Evolutionary conservation across 2,888 invertebrate species (phyloP), one percentile per base, ranked within the genome.

Genomic region (Lepeophtheirus nordmannii): DNA sequence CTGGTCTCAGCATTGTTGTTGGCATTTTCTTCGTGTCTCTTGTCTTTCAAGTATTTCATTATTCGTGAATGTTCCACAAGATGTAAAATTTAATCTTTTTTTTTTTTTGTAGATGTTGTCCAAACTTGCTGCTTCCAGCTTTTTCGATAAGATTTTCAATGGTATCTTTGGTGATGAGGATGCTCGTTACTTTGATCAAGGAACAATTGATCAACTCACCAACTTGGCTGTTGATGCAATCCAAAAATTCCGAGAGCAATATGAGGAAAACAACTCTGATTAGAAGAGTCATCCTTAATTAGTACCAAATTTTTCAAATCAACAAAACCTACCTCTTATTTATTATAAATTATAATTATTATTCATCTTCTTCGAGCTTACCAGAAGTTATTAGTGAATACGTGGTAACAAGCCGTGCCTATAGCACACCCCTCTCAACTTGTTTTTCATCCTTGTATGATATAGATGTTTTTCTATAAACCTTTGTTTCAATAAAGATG

Each of bases 161-260:
- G 53, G 53, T 5, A 14, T 46, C 53, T 46, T 46, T 46, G 53
- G 53, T 46, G 53, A 46, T 46, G 53, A 46, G 53, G 53, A 46
- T 46, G 53, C 53, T 46, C 53, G 53, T 14, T 46, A 46, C 17
- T 46, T 46, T 46, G 53, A 46, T 8, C 53, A 46, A 17, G 53
- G 53, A 46, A 46, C 53, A 2, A 46, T 46, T 8, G 53, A 46
- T 17, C 53, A 46, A 17, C 17, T 46, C n/a, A 46, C 53, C 53
- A 46, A 46, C 17, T 46, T 46, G 53, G 53, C 53, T 46, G 53
- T 46, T 46, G 53, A 46, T 14, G 53, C 53, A 5, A 46, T 46
- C 53, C 53, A 46, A n/a, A 46, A 46, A 17, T 17, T 46, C 17
- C 2, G 53, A 17, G 53, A 46, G 53, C 53, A 46, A 17, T 46